A percentile compares a stretch with the other conserved stretches of the same genome.
Conservation (phyloP, 1,140 invertebrate genomes). For the Hermatobates lingyangjiaoensis region DNA sequence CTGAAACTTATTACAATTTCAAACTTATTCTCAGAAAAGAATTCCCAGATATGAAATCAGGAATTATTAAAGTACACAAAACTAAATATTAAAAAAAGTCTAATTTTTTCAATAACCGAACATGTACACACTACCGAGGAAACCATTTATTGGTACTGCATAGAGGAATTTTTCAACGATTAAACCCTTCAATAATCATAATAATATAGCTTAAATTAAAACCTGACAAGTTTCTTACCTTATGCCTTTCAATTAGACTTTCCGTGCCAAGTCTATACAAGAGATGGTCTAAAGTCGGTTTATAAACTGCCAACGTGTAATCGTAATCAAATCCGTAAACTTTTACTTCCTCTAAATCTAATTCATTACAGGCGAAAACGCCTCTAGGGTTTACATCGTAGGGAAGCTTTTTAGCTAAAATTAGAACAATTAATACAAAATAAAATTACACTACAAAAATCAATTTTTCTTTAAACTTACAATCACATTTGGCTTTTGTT, state of each 20-base stretch:
- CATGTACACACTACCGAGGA: too few relatives aligned
- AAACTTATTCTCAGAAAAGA: too few relatives aligned
- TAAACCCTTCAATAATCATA: too few relatives aligned
- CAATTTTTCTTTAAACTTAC: conserved; percentile 17
- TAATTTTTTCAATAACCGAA: neutral
- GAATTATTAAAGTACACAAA: too few relatives aligned
- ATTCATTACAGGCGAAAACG: conserved; percentile 94
- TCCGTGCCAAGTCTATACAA: conserved; percentile 81
- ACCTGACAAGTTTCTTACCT: conserved; percentile 34
- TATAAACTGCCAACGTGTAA: conserved; percentile 93
- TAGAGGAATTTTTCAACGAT: too few relatives aligned
- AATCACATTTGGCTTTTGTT: conserved; percentile 20
- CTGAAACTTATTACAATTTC: too few relatives aligned
- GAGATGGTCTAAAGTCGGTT: conserved; percentile 70
- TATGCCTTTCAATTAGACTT: conserved; percentile 68
- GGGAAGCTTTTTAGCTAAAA: conserved; percentile 64
- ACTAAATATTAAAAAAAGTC: too few relatives aligned
- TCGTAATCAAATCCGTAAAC: conserved; percentile 99
- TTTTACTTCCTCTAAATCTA: conserved; percentile 74
- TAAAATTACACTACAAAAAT: neutral
- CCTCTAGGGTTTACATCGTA: conserved; percentile 64
- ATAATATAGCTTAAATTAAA: neutral
- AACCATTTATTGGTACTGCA: too few relatives aligned
- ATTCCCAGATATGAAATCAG: too few relatives aligned
- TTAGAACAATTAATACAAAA: conserved; percentile 2